phyloP scores from a whole-genome alignment of 1,140 invertebrate genomes.

The Drosophila oshimai region DNA sequence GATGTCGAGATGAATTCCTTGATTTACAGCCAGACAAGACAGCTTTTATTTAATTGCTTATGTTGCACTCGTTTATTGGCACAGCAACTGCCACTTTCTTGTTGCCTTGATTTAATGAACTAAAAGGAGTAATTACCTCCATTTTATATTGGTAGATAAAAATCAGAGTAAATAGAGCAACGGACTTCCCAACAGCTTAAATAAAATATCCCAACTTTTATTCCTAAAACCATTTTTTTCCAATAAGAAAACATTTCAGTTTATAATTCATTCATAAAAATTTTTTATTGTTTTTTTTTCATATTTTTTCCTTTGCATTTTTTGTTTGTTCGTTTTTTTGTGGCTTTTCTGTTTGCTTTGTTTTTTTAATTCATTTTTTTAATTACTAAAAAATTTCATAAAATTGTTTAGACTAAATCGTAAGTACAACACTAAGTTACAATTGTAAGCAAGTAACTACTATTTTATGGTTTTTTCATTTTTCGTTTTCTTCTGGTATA shows the following conservation, averaged over 20 bases:
- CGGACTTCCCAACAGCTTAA: not conserved
- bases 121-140: too few species aligned
- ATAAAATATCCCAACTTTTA: not conserved
- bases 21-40: not conserved
- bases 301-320: constrained; percentile 50
- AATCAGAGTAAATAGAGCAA: not conserved
- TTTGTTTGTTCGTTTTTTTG: constrained; percentile 52
- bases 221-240: not conserved
- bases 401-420: constrained; percentile 77
- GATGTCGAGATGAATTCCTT: constrained; percentile 11
- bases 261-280: constrained; percentile 78
- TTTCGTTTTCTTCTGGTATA: constrained; percentile 52
- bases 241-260: constrained; percentile 47
- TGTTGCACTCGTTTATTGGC: not conserved
- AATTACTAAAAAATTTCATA: constrained; percentile 81
- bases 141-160: too few species aligned
- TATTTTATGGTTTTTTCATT: constrained; percentile 49
- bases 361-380: constrained; percentile 74
- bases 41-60: not conserved
- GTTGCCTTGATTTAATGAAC: too few species aligned
- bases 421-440: constrained; percentile 82
- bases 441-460: constrained; percentile 78
- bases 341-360: constrained; percentile 36
- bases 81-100: too few species aligned
- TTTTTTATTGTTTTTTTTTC: constrained; percentile 77